A percentile compares a stretch with the other conserved stretches of the same genome.
Conservation (phyloP, 1,140 invertebrate genomes). For the Wiebesia pumilae region DNA sequence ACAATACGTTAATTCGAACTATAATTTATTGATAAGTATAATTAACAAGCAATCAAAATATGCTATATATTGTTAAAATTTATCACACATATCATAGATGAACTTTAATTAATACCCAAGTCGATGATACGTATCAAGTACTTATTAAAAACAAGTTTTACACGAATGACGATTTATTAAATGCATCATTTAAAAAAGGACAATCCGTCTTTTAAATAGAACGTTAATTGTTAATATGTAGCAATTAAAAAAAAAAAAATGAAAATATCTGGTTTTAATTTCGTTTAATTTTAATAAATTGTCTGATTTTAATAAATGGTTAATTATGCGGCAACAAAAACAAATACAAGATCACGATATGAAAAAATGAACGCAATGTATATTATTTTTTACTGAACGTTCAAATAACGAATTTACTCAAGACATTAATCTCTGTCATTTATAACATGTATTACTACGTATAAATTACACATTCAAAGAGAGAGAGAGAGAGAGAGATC, state of each 20-base stretch:
- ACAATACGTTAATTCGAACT: neutral
- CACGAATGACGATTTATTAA: neutral
- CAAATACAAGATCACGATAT: neutral
- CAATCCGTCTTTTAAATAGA: neutral
- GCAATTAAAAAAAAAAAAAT: neutral
- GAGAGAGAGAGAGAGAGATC: neutral
- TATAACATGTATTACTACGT: neutral
- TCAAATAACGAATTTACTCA: neutral
- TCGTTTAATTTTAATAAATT: neutral
- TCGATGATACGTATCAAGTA: slow-evolving; percentile 6
- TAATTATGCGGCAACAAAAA: neutral
- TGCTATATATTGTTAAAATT: neutral
- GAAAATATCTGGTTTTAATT: neutral
- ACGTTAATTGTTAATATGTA: neutral
- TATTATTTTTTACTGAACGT: neutral
- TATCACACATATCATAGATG: neutral
- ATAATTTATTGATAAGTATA: neutral
- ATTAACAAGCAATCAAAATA: neutral
- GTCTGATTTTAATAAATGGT: neutral
- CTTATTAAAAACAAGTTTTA: slow-evolving; percentile 9
- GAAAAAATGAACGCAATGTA: neutral
- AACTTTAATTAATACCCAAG: neutral
- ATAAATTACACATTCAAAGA: neutral
- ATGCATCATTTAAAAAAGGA: neutral
- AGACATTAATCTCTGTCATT: neutral